Base-by-base conservation (phyloP, 2,888 invertebrate genomes). In the Heteromurus nitidus region DNA sequence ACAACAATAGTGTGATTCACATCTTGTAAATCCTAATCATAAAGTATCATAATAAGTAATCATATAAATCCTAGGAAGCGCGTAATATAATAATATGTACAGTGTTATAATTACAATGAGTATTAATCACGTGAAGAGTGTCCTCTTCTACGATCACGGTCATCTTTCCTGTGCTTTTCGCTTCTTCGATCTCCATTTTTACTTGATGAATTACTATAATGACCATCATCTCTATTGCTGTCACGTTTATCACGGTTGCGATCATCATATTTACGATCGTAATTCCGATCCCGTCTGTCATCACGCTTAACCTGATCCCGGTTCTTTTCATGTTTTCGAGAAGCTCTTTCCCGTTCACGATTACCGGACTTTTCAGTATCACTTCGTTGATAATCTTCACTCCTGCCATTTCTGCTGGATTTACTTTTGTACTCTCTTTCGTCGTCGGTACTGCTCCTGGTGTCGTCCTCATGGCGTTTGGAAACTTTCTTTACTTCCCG, bases 161-260 rank as follows among this genome's bases (percentile, higher is more conserved):
- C 50, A 50, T n/a, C n/a, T n/a, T n/a, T 50, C n/a, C 50, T n/a
- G 50, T 50, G 36, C 9, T 36, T 7, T 36, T 36, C 7, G 36
- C 36, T 36, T 36, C 36, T 36, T 36, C 36, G 36, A 13, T 36
- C 47, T 11, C 47, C 36, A 36, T 36, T 36, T 36, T 13, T 36
- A 13, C 36, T 36, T 36, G 36, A n/a, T n/a, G n/a, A 36, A 13
- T 36, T 36, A 5, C 36, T 36, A 36, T 36, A 36, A 36, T 36
- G 47, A 3, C n/a, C 47, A n/a, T 47, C 47, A 16, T 47, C n/a
- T n/a, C 47, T 47, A 47, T n/a, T 3, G n/a, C 30, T 44, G 3
- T 44, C 53, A 1, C 53, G 58, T 74, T 55, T 50, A 64, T 65
- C 74, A 55, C 55, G n/a, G n/a, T n/a, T n/a, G n/a, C n/a, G n/a